Evolutionary conservation across 2,888 invertebrate genomes (phyloP).

Genomic region (Platerodrilus igneus): DNA sequence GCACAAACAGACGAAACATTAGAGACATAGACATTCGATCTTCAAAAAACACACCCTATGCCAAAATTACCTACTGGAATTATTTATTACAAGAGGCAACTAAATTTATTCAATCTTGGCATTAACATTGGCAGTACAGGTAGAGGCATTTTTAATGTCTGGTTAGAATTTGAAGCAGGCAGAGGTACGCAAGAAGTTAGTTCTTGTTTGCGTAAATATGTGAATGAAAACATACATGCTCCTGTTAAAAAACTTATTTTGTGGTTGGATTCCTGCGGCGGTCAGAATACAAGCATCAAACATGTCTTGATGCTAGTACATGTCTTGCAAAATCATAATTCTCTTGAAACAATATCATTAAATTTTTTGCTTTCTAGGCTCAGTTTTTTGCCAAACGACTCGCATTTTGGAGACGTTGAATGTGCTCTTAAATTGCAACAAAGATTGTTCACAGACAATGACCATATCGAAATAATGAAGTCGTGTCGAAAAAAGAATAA

Average conservation of each 20-base stretch:
- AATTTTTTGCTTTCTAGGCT: slow-evolving; percentile 29
- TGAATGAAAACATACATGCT: no score
- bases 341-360: slow-evolving; percentile 19
- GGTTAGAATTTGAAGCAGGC: slow-evolving; percentile 30
- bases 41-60: slow-evolving; percentile 24
- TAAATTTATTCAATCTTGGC: slow-evolving; percentile 27
- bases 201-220: slow-evolving; percentile 27
- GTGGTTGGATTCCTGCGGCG: slow-evolving; percentile 31
- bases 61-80: slow-evolving; percentile 27
- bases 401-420: slow-evolving; percentile 29
- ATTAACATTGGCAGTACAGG: slow-evolving; percentile 26
- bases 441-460: slow-evolving; percentile 22
- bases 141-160: slow-evolving; percentile 25
- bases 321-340: slow-evolving; percentile 21
- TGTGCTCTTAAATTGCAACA: slow-evolving; percentile 26
- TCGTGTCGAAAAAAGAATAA: slow-evolving; percentile 26
- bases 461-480: slow-evolving; percentile 28
- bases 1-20: no score
- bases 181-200: slow-evolving; percentile 30
- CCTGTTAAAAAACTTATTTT: no score
- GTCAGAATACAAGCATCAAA: slow-evolving; percentile 30
- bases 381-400: slow-evolving; percentile 29
- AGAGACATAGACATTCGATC: no score
- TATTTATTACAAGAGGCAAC: slow-evolving; percentile 29
- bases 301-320: slow-evolving; percentile 23